A percentile compares a stretch with the other conserved stretches of the same genome.
Evolutionary conservation across 1,140 invertebrate species (phyloP).

Genomic region (Antheraea mylitta): DNA sequence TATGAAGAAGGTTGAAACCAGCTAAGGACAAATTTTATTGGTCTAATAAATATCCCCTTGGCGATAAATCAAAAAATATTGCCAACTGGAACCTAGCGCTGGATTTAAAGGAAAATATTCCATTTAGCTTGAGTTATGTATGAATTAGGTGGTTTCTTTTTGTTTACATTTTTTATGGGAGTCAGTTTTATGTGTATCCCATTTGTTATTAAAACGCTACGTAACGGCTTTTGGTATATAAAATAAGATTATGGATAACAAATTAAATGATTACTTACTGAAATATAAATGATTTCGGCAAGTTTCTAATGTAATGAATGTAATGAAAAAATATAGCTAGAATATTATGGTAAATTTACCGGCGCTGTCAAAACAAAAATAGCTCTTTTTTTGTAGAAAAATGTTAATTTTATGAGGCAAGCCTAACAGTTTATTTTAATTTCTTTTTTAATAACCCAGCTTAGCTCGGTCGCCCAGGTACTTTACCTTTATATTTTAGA

Average conservation of each 20-base stretch:
- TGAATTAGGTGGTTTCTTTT: constrained; percentile 2
- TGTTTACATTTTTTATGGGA: constrained; percentile 2
- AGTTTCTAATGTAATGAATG: too few species aligned
- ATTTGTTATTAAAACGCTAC: neutral
- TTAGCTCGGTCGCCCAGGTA: too few species aligned
- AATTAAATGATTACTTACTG: too few species aligned
- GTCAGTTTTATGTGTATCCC: constrained; percentile 1
- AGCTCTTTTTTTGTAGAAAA: too few species aligned
- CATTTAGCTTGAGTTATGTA: constrained; percentile 24
- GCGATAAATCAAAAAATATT: constrained; percentile 36
- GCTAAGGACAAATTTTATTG: constrained; percentile 43
- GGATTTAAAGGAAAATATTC: constrained; percentile 33
- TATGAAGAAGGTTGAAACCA: constrained; percentile 29
- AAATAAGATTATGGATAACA: neutral
- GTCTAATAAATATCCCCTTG: constrained; percentile 34
- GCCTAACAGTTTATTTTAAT: too few species aligned
- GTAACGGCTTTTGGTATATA: neutral
- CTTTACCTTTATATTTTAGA: too few species aligned
- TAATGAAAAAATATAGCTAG: too few species aligned
- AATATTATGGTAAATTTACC: too few species aligned
- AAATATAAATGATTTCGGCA: too few species aligned
- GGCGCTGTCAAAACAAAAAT: too few species aligned
- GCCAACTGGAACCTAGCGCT: constrained; percentile 24
- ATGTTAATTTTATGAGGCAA: too few species aligned
- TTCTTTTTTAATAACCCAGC: too few species aligned